Evolutionary conservation across 2,113 vertebrate genomes (phyloP), one percentile per base, ranked within the genome.

Genomic region (Neotragus moschatus): DNA sequence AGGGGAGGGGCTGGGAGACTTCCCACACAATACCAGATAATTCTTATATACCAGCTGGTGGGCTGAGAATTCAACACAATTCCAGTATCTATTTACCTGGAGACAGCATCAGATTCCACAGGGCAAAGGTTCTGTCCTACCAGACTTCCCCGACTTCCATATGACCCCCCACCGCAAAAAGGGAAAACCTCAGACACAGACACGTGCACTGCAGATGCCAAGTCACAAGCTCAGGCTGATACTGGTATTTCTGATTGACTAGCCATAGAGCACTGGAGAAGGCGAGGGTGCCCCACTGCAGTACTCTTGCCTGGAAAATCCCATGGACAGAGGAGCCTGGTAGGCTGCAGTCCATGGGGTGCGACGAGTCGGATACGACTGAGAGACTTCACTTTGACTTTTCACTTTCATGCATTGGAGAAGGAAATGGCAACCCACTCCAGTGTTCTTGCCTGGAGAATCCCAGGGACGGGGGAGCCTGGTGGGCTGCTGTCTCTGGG

Each of bases 301-400:
- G 56, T 26, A 2, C 56, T 58, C 56, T 58, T 26, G 23, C 56
- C 56, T 58, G 56, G 10, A 26, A 25, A 58, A 58, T 58, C 9
- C 56, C 23, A 25, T 25, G 55, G 55, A 10, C 21, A 4, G 23
- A 56, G 55, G 23, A 56, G 9, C 55, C 56, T 58, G 23, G 56
- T 2, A 2, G 56, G 56, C 56, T 58, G 4, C 9, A 58, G 56
- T 58, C 23, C 23, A 58, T 58, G 56, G 23, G 56, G 56, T 10
- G 4, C 56, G 1, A 58, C 2, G 23, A 25, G 56, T 58, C 23
- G 0, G 56, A 26, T 10, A 26, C 9, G 56, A 26, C 23, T 11
- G 23, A 58, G 56, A 0, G 55, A 56, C 55, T 56, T 56, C 55
- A 25, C 55, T 56, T 56, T 56, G 23, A 25, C 23, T 56, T 56